These are phyloP conservation scores for Chelon labrosus DNA, from an alignment of 2,797 vertebrate species.

Conservation along the genomic window DNA sequence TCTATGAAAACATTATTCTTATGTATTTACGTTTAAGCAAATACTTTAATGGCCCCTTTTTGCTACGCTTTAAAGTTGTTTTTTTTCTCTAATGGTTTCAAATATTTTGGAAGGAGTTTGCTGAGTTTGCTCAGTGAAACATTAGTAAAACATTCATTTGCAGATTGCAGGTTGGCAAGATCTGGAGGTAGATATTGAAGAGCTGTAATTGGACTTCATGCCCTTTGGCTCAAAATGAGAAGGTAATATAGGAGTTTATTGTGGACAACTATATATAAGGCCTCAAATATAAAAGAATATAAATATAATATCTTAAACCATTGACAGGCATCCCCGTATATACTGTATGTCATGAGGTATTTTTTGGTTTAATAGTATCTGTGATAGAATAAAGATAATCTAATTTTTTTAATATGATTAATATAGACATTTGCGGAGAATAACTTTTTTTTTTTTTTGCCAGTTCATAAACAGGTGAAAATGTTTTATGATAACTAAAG, in stretches of 20 bases:
- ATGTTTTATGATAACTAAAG: constrained; percentile 73
- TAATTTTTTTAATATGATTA: constrained; percentile 16
- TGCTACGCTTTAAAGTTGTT: constrained; percentile 70
- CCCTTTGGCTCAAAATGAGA: constrained; percentile 75
- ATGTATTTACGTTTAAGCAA: constrained; percentile 76
- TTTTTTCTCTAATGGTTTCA: constrained; percentile 74
- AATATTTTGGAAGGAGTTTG: constrained; percentile 81
- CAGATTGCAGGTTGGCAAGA: constrained; percentile 81
- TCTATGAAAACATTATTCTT: constrained; percentile 76
- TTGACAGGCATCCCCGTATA: constrained; percentile 42
- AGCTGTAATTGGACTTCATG: constrained; percentile 80
- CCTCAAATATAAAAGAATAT: constrained; percentile 11
- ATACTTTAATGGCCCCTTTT: constrained; percentile 73
- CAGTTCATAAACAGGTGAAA: constrained; percentile 71
- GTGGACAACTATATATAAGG: constrained; percentile 58
- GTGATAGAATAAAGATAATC: constrained; percentile 19
- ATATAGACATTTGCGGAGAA: constrained; percentile 31
- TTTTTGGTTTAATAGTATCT: constrained; percentile 20
- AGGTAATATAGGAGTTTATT: constrained; percentile 74
- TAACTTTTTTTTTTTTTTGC: constrained; percentile 19
- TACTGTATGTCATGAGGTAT: constrained; percentile 25
- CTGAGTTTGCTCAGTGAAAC: constrained; percentile 79
- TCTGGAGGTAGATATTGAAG: constrained; percentile 77
- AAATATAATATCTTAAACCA: constrained; percentile 47
- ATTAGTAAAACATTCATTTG: constrained; percentile 81